These are phyloP conservation scores for Eristalinus sepulchralis DNA, from an alignment of 2,888 invertebrate genomes.

Conservation along the genomic window DNA sequence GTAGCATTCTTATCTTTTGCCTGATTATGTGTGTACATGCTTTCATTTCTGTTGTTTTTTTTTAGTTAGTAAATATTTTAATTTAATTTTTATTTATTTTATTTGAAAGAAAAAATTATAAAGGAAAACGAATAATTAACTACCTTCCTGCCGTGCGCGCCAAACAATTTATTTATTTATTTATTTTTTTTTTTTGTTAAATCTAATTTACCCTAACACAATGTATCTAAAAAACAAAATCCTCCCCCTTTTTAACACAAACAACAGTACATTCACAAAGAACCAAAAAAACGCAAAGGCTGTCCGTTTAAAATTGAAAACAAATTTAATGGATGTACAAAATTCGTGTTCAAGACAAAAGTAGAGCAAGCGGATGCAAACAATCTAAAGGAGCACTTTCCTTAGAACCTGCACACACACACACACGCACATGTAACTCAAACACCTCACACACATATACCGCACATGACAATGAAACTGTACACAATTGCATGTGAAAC, in stretches of 20 bases:
- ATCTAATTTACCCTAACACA: slow-evolving; percentile 70
- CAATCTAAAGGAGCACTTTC: slow-evolving; percentile 43
- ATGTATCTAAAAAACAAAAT: slow-evolving; percentile 51
- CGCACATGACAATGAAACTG: neutral
- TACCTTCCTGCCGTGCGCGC: slow-evolving; percentile 81
- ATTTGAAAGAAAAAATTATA: slow-evolving; percentile 51
- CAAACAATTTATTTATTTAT: slow-evolving; percentile 73
- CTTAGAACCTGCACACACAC: neutral
- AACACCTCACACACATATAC: slow-evolving; percentile 12
- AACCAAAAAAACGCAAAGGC: neutral
- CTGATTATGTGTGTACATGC: slow-evolving; percentile 13
- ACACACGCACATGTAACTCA: too few relatives aligned
- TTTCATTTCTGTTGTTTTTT: slow-evolving; percentile 39
- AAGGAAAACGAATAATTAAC: slow-evolving; percentile 65
- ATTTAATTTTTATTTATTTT: slow-evolving; percentile 66
- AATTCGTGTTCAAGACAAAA: slow-evolving; percentile 16
- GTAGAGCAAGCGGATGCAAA: slow-evolving; percentile 6
- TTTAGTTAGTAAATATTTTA: slow-evolving; percentile 48
- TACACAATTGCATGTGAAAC: slow-evolving; percentile 46
- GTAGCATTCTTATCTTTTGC: neutral
- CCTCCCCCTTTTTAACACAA: slow-evolving; percentile 42
- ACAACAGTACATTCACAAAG: neutral
- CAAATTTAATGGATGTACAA: slow-evolving; percentile 12
- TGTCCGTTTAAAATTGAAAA: slow-evolving; percentile 9
- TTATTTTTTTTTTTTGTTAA: slow-evolving; percentile 74